Percentiles rank a stretch among this genome's conserved stretches.
These are phyloP conservation scores for Volucella bombylans DNA, from an alignment of 2,888 invertebrate species.

Conservation along the genomic window DNA sequence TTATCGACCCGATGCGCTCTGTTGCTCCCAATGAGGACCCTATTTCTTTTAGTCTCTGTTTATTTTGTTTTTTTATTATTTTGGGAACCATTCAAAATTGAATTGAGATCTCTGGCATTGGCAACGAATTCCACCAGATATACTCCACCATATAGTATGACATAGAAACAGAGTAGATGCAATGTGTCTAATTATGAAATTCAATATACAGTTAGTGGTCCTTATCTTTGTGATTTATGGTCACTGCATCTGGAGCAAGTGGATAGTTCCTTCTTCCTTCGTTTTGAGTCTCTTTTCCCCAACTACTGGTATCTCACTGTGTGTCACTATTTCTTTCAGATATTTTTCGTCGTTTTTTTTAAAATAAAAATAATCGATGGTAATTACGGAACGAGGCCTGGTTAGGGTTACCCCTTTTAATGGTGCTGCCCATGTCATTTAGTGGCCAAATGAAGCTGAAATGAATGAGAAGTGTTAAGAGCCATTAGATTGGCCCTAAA, in stretches of 20 bases:
- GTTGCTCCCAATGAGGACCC: slow-evolving; percentile 36
- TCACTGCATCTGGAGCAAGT: slow-evolving; percentile 70
- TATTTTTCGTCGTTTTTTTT: not conserved
- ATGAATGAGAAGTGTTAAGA: slow-evolving; percentile 66
- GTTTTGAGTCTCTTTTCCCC: not conserved
- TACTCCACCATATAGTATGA: not conserved
- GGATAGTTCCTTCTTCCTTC: slow-evolving; percentile 19
- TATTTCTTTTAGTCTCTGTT: slow-evolving; percentile 15
- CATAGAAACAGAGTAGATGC: slow-evolving; percentile 3
- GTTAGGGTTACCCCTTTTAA: slow-evolving; percentile 53
- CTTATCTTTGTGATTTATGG: slow-evolving; percentile 72
- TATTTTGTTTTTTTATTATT: slow-evolving; percentile 23
- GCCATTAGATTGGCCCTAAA: slow-evolving; percentile 63
- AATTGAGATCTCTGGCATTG: slow-evolving; percentile 4
- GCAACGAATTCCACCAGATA: slow-evolving; percentile 8
- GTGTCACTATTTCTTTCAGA: slow-evolving; percentile 29
- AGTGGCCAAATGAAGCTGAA: slow-evolving; percentile 9
- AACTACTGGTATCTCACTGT: not conserved
- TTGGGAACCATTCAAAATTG: slow-evolving; percentile 46
- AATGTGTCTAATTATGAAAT: slow-evolving; percentile 73
- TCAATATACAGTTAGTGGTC: slow-evolving; percentile 72
- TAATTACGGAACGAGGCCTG: slow-evolving; percentile 51
- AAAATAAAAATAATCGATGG: slow-evolving; percentile 62
- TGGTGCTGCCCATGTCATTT: slow-evolving; percentile 35
- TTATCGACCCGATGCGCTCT: slow-evolving; percentile 54